A percentile compares a stretch with the other conserved stretches of the same genome.
phyloP scores from a whole-genome alignment of 92 coral and sea anemone species.

The Metridium senile region DNA sequence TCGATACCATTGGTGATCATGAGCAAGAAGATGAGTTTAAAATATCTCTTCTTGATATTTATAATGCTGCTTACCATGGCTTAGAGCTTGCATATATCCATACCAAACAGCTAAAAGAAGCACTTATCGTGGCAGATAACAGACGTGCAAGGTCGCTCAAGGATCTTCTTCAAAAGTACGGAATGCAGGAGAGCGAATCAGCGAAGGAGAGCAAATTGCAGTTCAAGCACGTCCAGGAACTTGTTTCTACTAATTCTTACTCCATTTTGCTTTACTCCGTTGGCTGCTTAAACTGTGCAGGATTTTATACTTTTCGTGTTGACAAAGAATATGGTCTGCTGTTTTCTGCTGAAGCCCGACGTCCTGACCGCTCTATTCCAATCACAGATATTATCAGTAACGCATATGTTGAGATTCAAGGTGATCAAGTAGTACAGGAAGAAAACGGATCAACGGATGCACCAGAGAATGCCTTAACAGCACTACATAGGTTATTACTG shows the following conservation, averaged over 20 bases:
- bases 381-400: neutral
- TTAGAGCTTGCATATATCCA: neutral
- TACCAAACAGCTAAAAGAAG: slow-evolving; percentile 1
- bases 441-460: slow-evolving; percentile 17
- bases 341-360: neutral
- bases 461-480: neutral
- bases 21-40: slow-evolving; percentile 10
- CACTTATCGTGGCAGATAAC: slow-evolving; percentile 5
- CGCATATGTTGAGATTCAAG: neutral
- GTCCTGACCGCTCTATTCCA: too few species aligned
- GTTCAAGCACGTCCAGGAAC: slow-evolving; percentile 2
- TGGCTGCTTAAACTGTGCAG: neutral
- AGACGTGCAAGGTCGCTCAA: slow-evolving; percentile 18
- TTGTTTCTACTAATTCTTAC: neutral
- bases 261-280: slow-evolving; percentile 2
- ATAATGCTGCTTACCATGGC: neutral
- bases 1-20: neutral
- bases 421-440: neutral
- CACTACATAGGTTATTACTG: neutral
- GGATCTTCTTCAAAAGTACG: slow-evolving; percentile 11
- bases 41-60: slow-evolving; percentile 13
- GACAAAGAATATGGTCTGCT: slow-evolving; percentile 3
- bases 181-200: neutral
- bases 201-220: neutral
- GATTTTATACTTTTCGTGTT: neutral